Conservation (phyloP, 2,797 vertebrate species). For the Anabacerthia variegaticeps region DNA sequence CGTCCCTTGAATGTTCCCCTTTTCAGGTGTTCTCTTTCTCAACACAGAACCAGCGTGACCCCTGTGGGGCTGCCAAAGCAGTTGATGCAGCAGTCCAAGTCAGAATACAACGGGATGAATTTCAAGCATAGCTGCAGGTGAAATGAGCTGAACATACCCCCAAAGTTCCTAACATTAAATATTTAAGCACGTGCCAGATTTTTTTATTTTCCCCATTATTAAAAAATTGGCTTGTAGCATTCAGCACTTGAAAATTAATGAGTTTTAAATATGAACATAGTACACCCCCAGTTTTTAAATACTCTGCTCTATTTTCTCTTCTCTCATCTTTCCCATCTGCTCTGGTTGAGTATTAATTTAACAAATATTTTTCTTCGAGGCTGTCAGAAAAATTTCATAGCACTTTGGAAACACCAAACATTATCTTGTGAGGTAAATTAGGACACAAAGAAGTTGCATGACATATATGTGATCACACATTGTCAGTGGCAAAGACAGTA, state of each 20-base stretch:
- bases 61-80: background rate
- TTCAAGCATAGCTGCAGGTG: background rate
- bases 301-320: constrained; percentile 12
- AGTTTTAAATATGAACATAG: background rate
- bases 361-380: constrained; percentile 40
- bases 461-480: background rate
- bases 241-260: constrained; percentile 8
- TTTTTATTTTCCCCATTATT: background rate
- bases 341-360: background rate
- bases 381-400: constrained; percentile 20
- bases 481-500: background rate
- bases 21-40: background rate
- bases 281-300: constrained; percentile 27
- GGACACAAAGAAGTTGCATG: background rate
- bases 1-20: background rate
- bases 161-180: background rate
- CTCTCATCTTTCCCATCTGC: constrained; percentile 37
- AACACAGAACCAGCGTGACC: background rate
- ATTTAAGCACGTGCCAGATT: background rate
- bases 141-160: background rate
- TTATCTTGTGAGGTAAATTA: background rate
- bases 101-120: background rate
- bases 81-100: background rate
- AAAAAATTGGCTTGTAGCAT: background rate
- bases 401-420: constrained; percentile 27